These are phyloP conservation scores for Trichogramma dendrolimi DNA, from an alignment of 2,888 invertebrate species.

Conservation along the genomic window DNA sequence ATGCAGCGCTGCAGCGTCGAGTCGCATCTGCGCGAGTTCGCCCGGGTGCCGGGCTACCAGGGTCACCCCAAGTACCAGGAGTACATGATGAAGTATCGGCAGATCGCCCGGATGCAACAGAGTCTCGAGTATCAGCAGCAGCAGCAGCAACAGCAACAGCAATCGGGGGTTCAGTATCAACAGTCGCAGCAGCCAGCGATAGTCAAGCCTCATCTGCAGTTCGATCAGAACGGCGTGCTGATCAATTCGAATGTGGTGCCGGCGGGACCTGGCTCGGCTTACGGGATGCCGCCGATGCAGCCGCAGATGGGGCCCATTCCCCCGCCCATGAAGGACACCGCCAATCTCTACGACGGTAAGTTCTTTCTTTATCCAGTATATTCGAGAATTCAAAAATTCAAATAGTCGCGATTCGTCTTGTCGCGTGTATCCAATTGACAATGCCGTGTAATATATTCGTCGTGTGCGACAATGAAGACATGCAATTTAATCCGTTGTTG, in stretches of 20 bases:
- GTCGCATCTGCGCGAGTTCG: constrained; percentile 42
- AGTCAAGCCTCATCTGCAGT: constrained; percentile 47
- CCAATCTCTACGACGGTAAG: constrained; percentile 22
- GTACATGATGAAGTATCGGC: constrained; percentile 42
- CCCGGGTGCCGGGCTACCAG: constrained; percentile 45
- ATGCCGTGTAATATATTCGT: neutral
- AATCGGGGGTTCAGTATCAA: neutral
- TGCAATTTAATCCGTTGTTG: no score
- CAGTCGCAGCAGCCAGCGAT: constrained; percentile 25
- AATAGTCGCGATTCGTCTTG: neutral
- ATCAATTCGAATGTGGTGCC: constrained; percentile 45
- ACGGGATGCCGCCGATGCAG: constrained; percentile 14
- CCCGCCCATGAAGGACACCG: constrained; percentile 20
- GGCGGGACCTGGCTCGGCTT: constrained; percentile 16
- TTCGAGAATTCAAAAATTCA: neutral
- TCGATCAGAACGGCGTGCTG: constrained; percentile 48
- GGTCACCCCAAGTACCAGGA: constrained; percentile 48
- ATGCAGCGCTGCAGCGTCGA: constrained; percentile 46
- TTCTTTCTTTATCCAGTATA: neutral
- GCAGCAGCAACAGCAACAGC: constrained; percentile 35
- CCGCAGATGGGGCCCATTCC: constrained; percentile 19
- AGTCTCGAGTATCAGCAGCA: constrained; percentile 41
- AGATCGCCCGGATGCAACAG: constrained; percentile 44
- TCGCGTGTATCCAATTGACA: neutral
- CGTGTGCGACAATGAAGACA: neutral